Evolutionary conservation across 1,140 invertebrate species (phyloP).

Genomic region (Rhyacophila brunnea): DNA sequence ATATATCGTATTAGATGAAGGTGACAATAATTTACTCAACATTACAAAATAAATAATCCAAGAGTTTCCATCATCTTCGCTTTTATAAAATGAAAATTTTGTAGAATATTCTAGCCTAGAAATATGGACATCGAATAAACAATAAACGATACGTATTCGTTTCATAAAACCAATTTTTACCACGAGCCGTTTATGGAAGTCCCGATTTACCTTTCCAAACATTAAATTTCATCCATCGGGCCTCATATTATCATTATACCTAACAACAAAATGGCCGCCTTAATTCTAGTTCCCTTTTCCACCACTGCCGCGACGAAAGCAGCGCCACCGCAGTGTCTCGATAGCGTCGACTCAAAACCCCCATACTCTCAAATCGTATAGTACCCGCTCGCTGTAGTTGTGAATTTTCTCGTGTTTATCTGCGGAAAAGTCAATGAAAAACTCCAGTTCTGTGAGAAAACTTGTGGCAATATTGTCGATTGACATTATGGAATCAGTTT

Average conservation of each 20-base stretch:
- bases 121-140: no score
- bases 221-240: constrained; percentile 8
- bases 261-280: constrained; percentile 20
- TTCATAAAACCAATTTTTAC: no score
- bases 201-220: constrained; percentile 18
- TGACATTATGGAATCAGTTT: constrained; percentile 8
- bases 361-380: constrained; percentile 12
- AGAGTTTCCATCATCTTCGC: no score
- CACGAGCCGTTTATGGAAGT: background rate
- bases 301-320: background rate
- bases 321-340: background rate
- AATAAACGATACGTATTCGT: no score
- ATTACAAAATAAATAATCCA: no score
- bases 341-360: constrained; percentile 16
- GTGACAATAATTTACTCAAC: no score
- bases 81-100: no score
- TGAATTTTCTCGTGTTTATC: constrained; percentile 10
- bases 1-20: no score
- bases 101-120: no score
- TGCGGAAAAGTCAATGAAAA: constrained; percentile 30
- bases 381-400: constrained; percentile 1
- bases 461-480: background rate
- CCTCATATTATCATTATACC: background rate
- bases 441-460: background rate
- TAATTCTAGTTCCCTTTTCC: constrained; percentile 8